A percentile compares a stretch with the other conserved stretches of the same genome.
Evolutionary conservation across 2,888 invertebrate genomes (phyloP).

Genomic region (Plagodis dolabraria): DNA sequence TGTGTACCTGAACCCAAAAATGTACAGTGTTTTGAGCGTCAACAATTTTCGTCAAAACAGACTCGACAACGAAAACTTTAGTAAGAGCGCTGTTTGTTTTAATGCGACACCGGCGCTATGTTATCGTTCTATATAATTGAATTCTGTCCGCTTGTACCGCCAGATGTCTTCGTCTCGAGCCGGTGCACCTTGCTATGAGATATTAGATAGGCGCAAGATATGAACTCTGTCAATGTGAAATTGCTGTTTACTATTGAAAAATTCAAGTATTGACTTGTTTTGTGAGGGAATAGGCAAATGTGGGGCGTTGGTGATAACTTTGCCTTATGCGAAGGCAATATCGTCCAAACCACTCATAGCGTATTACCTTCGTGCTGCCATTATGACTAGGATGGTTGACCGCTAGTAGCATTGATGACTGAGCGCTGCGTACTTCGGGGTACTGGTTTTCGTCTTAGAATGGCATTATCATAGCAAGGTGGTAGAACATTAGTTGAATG

Average conservation of each 20-base stretch:
- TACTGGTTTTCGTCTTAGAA: no score
- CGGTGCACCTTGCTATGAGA: constrained; percentile 69
- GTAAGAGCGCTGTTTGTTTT: constrained; percentile 56
- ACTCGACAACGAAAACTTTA: constrained; percentile 16
- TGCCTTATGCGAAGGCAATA: no score
- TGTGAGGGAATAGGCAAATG: constrained; percentile 9
- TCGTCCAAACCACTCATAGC: no score
- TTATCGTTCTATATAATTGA: constrained; percentile 65
- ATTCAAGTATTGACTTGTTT: constrained; percentile 3
- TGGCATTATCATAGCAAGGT: no score
- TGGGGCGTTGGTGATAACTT: neutral
- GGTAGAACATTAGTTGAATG: no score
- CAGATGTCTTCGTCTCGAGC: constrained; percentile 58
- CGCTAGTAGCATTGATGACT: no score
- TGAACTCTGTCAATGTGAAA: constrained; percentile 36
- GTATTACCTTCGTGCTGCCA: no score
- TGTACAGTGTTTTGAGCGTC: neutral
- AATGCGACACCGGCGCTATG: constrained; percentile 59
- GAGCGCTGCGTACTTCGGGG: no score
- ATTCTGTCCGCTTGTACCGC: constrained; percentile 63
- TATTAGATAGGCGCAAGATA: constrained; percentile 68
- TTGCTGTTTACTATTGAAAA: constrained; percentile 13
- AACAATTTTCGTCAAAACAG: neutral
- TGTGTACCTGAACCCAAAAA: neutral
- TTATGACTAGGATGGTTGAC: no score